A percentile compares a stretch with the other conserved stretches of the same genome.
These are phyloP conservation scores for Anser brachyrhynchus DNA, from an alignment of 2,113 vertebrate species.

Conservation along the genomic window DNA sequence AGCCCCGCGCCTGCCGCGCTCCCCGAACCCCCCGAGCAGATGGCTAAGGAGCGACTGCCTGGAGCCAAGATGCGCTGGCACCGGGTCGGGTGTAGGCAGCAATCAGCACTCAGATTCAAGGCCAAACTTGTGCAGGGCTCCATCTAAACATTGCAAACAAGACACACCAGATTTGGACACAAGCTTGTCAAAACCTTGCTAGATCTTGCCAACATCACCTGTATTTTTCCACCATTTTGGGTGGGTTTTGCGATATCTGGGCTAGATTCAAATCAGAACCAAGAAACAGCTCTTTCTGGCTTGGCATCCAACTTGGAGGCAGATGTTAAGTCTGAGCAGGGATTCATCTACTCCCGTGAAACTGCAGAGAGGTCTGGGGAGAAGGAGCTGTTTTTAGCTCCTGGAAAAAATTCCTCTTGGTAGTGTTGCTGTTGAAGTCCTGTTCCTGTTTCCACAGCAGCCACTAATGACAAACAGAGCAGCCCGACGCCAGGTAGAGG, in stretches of 20 bases:
- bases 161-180: background rate
- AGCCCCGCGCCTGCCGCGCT: rapidly evolving
- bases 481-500: background rate
- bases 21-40: background rate
- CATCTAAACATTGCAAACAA: rapidly evolving
- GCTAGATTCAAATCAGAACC: background rate
- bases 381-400: conserved; percentile 23
- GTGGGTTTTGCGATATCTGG: background rate
- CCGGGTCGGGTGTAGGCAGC: background rate
- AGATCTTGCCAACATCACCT: background rate
- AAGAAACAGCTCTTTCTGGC: background rate
- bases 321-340: conserved; percentile 17
- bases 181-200: background rate
- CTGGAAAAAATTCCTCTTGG: conserved; percentile 34
- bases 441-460: conserved; percentile 52
- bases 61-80: background rate
- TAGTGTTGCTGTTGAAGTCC: conserved; percentile 32
- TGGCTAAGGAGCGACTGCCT: rapidly evolving
- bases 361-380: conserved; percentile 10
- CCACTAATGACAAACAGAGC: background rate
- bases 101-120: background rate
- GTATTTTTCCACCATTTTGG: background rate
- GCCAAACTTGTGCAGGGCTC: background rate
- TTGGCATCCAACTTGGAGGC: conserved; percentile 15
- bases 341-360: conserved; percentile 21